These are phyloP conservation scores for Stomatorhinus ivindoensis DNA, from an alignment of 2,113 vertebrate species.

Conservation along the genomic window DNA sequence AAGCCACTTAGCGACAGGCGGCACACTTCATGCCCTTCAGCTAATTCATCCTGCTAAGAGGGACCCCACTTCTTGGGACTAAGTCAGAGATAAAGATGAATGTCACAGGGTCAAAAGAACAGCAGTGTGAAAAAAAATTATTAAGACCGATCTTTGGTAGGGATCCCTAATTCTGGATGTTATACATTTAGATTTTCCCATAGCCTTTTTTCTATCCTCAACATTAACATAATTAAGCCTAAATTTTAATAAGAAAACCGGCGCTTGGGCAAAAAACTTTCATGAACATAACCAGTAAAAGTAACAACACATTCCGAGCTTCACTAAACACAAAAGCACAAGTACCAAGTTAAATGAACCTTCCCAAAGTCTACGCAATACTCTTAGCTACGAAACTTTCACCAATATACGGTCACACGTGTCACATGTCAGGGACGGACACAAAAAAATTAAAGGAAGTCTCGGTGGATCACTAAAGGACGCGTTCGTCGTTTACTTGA, in stretches of 20 bases:
- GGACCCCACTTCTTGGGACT: not conserved
- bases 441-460: not conserved
- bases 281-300: not conserved
- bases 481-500: not conserved
- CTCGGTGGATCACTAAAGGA: not conserved
- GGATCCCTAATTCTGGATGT: not conserved
- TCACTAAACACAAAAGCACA: not conserved
- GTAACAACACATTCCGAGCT: not conserved
- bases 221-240: not conserved
- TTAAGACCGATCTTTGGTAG: not conserved
- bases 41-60: not conserved
- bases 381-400: not conserved
- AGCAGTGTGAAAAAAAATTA: not conserved
- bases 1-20: not conserved
- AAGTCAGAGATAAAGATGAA: not conserved
- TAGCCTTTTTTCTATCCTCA: not conserved
- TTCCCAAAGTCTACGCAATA: not conserved
- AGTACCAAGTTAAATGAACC: not conserved
- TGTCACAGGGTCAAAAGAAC: not conserved
- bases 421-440: not conserved
- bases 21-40: not conserved
- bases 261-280: not conserved
- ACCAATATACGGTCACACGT: not conserved
- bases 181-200: not conserved
- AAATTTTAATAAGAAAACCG: not conserved